Evolutionary conservation across 1,140 invertebrate species (phyloP), one percentile per base, ranked within the genome.

Genomic region (Drosophila sechellia): DNA sequence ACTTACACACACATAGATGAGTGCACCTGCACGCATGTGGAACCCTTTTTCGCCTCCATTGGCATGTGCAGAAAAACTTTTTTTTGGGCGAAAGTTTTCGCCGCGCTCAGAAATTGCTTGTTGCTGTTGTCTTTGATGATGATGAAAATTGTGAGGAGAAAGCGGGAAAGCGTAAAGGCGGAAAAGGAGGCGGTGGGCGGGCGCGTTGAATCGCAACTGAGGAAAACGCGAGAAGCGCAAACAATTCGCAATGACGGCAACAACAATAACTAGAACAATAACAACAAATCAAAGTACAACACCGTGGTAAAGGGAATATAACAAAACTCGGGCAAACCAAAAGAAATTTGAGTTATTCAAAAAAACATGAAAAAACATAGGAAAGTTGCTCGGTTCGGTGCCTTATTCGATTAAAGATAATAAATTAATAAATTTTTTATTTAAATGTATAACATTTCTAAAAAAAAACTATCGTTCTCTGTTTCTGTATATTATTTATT

Each of bases 21-120:
- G 69, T 86, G 83, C 81, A 87, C 78, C 74, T 87, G 81, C 79
- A 86, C 83, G 81, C 81, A 87, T 86, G 79, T 81, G 83, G 73
- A 86, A 87, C 83, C 84, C 83, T 87, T 86, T 75, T 76, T 75
- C 70, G 71, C 70, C 52, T 65, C 48, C 61, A 75, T 75, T 83
- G 79, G 71, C 79, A 87, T 87, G 83, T 86, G 79, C 60, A 76
- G 69, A 87, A 70, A 46, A 76, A 76, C 40, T 65, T 55, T 85
- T 84, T 85, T 78, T 70, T 34, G 70, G 64, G 22, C 20, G 34
- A 81, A 87, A 87, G 84, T 89, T 87, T 87, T 79, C 52, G 79
- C 65, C 53, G 35, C 50, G 50, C 68, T 57, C 52, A 57, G 68
- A 70, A 57, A 70, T 71, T 70, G 64, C 25, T 57, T 68, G 65